phyloP scores from a whole-genome alignment of 2,888 invertebrate species.

The Drosophila ezoana region DNA sequence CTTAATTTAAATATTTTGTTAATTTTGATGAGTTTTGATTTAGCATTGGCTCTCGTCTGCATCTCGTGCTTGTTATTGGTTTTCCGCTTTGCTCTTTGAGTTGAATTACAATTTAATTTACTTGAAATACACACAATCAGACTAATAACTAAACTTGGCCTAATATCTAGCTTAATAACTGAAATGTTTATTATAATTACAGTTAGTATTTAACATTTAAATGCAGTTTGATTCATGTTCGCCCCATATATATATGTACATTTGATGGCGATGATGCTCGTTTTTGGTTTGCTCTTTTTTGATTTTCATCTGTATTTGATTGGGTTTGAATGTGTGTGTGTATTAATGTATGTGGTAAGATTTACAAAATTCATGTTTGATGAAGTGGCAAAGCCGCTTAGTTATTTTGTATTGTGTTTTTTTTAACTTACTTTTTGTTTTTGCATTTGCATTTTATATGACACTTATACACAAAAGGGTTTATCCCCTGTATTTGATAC shows the following conservation, averaged over 20 bases:
- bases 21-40: slow-evolving; percentile 22
- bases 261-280: slow-evolving; percentile 46
- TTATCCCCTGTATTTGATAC: slow-evolving; percentile 12
- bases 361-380: slow-evolving; percentile 56
- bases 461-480: slow-evolving; percentile 22
- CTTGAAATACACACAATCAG: slow-evolving; percentile 28
- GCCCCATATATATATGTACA: slow-evolving; percentile 76
- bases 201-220: slow-evolving; percentile 72
- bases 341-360: slow-evolving; percentile 29
- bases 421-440: slow-evolving; percentile 9
- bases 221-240: slow-evolving; percentile 77
- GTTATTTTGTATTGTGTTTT: slow-evolving; percentile 2
- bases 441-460: slow-evolving; percentile 3
- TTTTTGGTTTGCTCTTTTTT: slow-evolving; percentile 12
- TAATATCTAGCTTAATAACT: slow-evolving; percentile 40
- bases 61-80: background rate
- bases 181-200: slow-evolving; percentile 58
- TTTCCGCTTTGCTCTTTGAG: slow-evolving; percentile 26
- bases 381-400: slow-evolving; percentile 30
- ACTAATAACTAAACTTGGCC: slow-evolving; percentile 36
- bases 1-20: slow-evolving; percentile 6
- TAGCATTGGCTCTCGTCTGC: slow-evolving; percentile 9
- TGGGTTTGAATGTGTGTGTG: background rate
- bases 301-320: slow-evolving; percentile 26
- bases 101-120: slow-evolving; percentile 31